A percentile compares a stretch with the other conserved stretches of the same genome.
phyloP scores from a whole-genome alignment of 2,797 vertebrate species.

The Phrynocephalus forsythii region DNA sequence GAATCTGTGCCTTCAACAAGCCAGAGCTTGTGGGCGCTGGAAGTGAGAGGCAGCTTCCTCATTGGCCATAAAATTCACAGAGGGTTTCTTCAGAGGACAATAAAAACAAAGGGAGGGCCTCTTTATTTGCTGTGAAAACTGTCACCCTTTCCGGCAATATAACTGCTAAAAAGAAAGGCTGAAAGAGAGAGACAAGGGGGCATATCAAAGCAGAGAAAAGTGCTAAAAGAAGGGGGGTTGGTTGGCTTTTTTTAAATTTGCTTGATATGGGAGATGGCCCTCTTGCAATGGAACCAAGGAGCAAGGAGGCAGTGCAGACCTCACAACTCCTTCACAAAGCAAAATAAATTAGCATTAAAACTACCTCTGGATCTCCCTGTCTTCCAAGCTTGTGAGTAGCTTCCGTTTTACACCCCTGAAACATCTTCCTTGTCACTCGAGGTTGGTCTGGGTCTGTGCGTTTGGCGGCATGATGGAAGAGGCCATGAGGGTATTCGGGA shows the following conservation, averaged over 20 bases:
- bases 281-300: conserved; percentile 83
- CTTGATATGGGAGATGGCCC: conserved; percentile 84
- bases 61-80: conserved; percentile 71
- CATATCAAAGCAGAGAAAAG: conserved; percentile 87
- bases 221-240: conserved; percentile 79
- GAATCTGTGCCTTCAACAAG: conserved; percentile 60
- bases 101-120: conserved; percentile 55
- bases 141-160: conserved; percentile 79
- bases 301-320: conserved; percentile 72
- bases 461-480: background rate
- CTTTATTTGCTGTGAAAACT: conserved; percentile 84
- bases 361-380: conserved; percentile 40
- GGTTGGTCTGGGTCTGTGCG: background rate
- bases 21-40: conserved; percentile 32
- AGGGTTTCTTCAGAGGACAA: conserved; percentile 60
- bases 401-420: conserved; percentile 8
- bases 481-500: background rate
- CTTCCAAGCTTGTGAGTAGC: conserved; percentile 49
- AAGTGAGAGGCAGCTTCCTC: conserved; percentile 63
- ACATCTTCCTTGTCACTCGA: conserved; percentile 15
- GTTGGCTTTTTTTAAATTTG: conserved; percentile 38
- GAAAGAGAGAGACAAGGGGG: conserved; percentile 76
- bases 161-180: conserved; percentile 74
- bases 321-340: conserved; percentile 86
- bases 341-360: conserved; percentile 87